A percentile compares a stretch with the other conserved stretches of the same genome.
These are phyloP conservation scores for Crossocerus cetratus DNA, from an alignment of 2,888 invertebrate genomes.

Conservation along the genomic window DNA sequence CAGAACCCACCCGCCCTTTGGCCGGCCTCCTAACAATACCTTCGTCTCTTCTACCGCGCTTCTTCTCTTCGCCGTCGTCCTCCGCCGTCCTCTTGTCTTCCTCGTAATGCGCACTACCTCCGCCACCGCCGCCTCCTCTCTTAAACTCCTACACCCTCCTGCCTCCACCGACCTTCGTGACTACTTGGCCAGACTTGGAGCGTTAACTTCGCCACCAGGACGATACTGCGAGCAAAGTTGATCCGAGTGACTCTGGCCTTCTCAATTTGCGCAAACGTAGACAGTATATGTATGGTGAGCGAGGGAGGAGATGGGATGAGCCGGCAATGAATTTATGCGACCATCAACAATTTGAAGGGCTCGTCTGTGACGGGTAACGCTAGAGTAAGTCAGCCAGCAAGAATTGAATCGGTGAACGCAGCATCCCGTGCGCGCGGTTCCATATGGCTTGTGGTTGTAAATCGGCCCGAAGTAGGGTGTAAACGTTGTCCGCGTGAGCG, in stretches of 20 bases:
- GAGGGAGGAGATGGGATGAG: no score
- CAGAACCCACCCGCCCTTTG: conserved; percentile 69
- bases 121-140: conserved; percentile 25
- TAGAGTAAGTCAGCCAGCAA: conserved; percentile 22
- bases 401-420: conserved; percentile 54
- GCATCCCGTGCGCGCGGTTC: conserved; percentile 48
- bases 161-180: conserved; percentile 14
- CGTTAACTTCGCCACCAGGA: conserved; percentile 25
- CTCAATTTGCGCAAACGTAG: no score
- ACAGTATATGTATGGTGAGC: no score
- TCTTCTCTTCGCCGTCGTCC: conserved; percentile 17
- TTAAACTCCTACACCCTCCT: conserved; percentile 35
- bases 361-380: no score
- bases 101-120: no score
- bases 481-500: conserved; percentile 45
- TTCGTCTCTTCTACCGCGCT: conserved; percentile 27
- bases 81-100: conserved; percentile 17
- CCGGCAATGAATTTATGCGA: no score
- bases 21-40: conserved; percentile 68
- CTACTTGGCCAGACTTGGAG: conserved; percentile 25
- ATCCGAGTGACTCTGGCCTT: no score
- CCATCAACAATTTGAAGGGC: no score
- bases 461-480: conserved; percentile 51
- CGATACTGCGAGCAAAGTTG: no score
- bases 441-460: conserved; percentile 42